phyloP scores from a whole-genome alignment of 2,888 invertebrate species.

The Dexiosoma caninum region DNA sequence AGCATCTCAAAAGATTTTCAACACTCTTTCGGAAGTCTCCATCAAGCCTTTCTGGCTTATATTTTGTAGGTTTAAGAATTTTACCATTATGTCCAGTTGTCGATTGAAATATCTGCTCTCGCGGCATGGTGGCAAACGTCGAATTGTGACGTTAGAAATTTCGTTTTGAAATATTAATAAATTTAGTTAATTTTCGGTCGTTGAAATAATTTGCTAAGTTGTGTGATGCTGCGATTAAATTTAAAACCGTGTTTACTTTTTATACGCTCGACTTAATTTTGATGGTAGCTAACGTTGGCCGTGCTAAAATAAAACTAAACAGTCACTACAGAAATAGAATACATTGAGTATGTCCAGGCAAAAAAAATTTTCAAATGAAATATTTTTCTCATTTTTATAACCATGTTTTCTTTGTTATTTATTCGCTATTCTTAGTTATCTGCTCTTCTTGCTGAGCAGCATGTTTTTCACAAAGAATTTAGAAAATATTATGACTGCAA shows the following conservation, averaged over 20 bases:
- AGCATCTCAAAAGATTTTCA: conserved; percentile 71
- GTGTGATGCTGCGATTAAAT: conserved; percentile 65
- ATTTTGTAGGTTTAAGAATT: conserved; percentile 67
- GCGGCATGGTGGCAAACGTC: conserved; percentile 69
- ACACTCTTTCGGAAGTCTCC: conserved; percentile 60
- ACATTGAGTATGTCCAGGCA: conserved; percentile 65
- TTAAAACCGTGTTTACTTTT: conserved; percentile 68
- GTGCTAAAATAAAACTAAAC: conserved; percentile 66
- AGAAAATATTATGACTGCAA: too few relatives aligned
- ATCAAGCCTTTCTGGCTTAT: conserved; percentile 67
- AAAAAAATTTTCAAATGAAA: too few relatives aligned
- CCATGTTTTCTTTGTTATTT: too few relatives aligned
- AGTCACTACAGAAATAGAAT: neutral
- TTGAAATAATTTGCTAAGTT: neutral
- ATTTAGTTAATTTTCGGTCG: conserved; percentile 11
- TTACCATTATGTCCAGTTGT: conserved; percentile 71
- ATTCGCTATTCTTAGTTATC: too few relatives aligned
- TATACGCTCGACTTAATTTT: conserved; percentile 52
- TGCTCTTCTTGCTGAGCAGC: too few relatives aligned
- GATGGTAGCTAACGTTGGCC: conserved; percentile 64
- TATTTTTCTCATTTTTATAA: too few relatives aligned
- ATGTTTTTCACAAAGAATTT: too few relatives aligned
- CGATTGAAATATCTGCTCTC: conserved; percentile 72
- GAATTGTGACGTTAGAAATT: conserved; percentile 53
- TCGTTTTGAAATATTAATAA: conserved; percentile 64